These are phyloP conservation scores for Symphodus melops DNA, from an alignment of 2,113 vertebrate genomes.

Conservation along the genomic window DNA sequence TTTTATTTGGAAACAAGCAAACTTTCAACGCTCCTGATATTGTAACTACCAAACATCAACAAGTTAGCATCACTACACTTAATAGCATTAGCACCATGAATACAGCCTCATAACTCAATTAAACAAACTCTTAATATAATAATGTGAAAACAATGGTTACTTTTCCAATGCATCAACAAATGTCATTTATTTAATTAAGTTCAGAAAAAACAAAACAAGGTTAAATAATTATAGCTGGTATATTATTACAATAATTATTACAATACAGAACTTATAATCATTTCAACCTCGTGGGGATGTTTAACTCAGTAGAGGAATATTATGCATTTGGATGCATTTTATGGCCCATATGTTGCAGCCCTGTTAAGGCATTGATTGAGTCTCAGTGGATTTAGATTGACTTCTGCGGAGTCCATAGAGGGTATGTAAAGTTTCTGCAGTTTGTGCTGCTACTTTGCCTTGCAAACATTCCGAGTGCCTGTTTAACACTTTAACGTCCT, in stretches of 20 bases:
- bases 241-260: too few relatives aligned
- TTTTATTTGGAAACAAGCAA: too few relatives aligned
- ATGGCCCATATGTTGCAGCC: background rate
- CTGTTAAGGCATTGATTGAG: too few relatives aligned
- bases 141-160: too few relatives aligned
- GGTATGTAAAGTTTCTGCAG: conserved; percentile 33
- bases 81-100: background rate
- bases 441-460: conserved; percentile 60
- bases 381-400: conserved; percentile 35
- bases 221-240: too few relatives aligned
- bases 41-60: background rate
- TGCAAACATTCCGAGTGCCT: conserved; percentile 57
- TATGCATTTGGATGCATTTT: too few relatives aligned
- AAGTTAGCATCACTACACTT: background rate
- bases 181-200: too few relatives aligned
- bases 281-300: background rate
- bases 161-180: too few relatives aligned
- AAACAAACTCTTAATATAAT: too few relatives aligned
- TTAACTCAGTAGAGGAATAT: background rate
- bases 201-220: too few relatives aligned
- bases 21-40: too few relatives aligned
- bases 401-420: conserved; percentile 38
- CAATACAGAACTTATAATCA: background rate
- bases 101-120: too few relatives aligned
- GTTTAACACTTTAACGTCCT: conserved; percentile 44